These are phyloP conservation scores for Meleagris gallopavo DNA, from an alignment of 2,113 vertebrate species.

Conservation along the genomic window DNA sequence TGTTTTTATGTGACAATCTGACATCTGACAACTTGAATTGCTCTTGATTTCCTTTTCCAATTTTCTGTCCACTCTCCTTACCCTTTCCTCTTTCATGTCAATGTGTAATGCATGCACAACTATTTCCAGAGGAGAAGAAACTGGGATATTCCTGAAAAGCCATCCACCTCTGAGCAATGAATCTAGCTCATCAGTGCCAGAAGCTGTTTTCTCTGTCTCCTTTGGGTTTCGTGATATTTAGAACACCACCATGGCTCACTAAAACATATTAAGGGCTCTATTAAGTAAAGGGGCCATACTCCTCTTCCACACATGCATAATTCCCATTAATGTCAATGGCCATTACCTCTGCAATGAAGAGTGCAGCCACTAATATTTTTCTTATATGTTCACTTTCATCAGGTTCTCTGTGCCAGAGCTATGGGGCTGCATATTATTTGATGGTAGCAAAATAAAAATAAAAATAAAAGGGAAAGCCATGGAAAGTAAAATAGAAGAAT, in stretches of 20 bases:
- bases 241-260: slow-evolving; percentile 63
- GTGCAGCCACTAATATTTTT: slow-evolving; percentile 54
- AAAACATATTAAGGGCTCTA: slow-evolving; percentile 68
- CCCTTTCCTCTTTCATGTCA: slow-evolving; percentile 28
- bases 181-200: slow-evolving; percentile 69
- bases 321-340: slow-evolving; percentile 70
- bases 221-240: slow-evolving; percentile 68
- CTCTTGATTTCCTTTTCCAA: slow-evolving; percentile 24
- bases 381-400: slow-evolving; percentile 53
- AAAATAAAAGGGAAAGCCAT: slow-evolving; percentile 51
- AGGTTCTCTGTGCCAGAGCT: slow-evolving; percentile 36
- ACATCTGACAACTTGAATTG: not conserved
- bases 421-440: slow-evolving; percentile 23
- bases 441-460: slow-evolving; percentile 42
- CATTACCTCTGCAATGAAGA: slow-evolving; percentile 39
- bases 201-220: slow-evolving; percentile 60
- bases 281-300: slow-evolving; percentile 65
- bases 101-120: not conserved
- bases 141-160: not conserved
- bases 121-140: slow-evolving; percentile 15
- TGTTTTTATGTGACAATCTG: slow-evolving; percentile 30
- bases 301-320: slow-evolving; percentile 54
- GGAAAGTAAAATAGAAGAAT: not conserved
- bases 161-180: slow-evolving; percentile 58
- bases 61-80: slow-evolving; percentile 45